Evolutionary conservation across 2,888 invertebrate species (phyloP).

Genomic region (Lithosia quadra): DNA sequence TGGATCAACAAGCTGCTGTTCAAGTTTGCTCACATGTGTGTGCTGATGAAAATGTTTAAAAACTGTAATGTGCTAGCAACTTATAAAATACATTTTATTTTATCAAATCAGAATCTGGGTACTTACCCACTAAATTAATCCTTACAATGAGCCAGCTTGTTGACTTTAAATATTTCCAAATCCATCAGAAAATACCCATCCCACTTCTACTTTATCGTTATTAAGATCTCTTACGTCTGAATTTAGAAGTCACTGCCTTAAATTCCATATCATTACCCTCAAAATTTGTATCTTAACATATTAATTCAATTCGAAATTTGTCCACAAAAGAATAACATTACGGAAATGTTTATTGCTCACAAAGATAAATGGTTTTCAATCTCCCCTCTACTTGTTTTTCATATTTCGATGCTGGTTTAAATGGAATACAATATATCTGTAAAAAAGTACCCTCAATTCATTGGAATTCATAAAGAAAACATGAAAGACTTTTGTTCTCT

Average conservation of each 20-base stretch:
- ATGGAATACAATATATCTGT: constrained; percentile 35
- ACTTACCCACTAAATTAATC: not conserved
- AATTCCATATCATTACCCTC: constrained; percentile 1
- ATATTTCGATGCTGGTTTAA: constrained; percentile 35
- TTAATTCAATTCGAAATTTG: constrained; percentile 15
- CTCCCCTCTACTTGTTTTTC: constrained; percentile 30
- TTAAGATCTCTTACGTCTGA: not conserved
- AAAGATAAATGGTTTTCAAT: constrained; percentile 17
- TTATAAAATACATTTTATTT: not conserved
- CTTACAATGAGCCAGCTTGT: not conserved
- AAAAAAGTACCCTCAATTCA: constrained; percentile 20
- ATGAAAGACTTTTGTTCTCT: not conserved
- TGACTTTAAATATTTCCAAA: not conserved
- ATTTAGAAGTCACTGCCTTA: not conserved
- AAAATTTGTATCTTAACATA: constrained; percentile 10
- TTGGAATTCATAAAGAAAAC: constrained; percentile 1
- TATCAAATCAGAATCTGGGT: not conserved
- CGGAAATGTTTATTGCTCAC: constrained; percentile 27
- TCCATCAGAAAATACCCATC: not conserved
- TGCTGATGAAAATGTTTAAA: not conserved
- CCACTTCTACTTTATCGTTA: not conserved
- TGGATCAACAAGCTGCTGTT: not conserved
- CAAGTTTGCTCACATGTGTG: not conserved
- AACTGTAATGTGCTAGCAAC: not conserved
- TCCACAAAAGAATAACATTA: constrained; percentile 13